phyloP scores from a whole-genome alignment of 2,797 vertebrate species.

The Molossus molossus region DNA sequence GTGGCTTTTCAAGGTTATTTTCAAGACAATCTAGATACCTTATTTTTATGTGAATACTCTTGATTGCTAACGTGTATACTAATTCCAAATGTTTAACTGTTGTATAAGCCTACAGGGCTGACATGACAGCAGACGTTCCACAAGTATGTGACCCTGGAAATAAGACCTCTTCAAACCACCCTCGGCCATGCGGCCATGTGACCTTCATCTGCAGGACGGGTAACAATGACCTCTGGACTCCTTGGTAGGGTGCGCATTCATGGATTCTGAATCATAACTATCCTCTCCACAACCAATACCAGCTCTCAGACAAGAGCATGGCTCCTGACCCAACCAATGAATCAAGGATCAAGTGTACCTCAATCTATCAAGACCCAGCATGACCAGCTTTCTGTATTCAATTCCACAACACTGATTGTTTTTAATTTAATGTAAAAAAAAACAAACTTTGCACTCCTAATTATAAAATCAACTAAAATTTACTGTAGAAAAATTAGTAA shows the following conservation, averaged over 20 bases:
- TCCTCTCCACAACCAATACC: neutral
- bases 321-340: neutral
- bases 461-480: conserved; percentile 26
- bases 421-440: conserved; percentile 5
- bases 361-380: neutral
- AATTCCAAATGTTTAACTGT: conserved; percentile 3
- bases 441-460: neutral
- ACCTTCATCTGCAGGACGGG: neutral
- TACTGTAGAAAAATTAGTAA: neutral
- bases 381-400: neutral
- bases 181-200: too few relatives aligned
- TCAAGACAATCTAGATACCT: neutral
- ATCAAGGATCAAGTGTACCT: neutral
- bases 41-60: conserved; percentile 29
- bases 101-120: neutral
- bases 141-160: neutral
- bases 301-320: neutral
- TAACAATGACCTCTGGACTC: neutral
- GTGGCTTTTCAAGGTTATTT: neutral
- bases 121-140: neutral
- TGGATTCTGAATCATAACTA: neutral
- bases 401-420: neutral
- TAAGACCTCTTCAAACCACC: neutral
- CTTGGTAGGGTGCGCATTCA: neutral
- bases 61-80: neutral